These are phyloP conservation scores for Clanis bilineata DNA, from an alignment of 2,888 invertebrate species.

Conservation along the genomic window DNA sequence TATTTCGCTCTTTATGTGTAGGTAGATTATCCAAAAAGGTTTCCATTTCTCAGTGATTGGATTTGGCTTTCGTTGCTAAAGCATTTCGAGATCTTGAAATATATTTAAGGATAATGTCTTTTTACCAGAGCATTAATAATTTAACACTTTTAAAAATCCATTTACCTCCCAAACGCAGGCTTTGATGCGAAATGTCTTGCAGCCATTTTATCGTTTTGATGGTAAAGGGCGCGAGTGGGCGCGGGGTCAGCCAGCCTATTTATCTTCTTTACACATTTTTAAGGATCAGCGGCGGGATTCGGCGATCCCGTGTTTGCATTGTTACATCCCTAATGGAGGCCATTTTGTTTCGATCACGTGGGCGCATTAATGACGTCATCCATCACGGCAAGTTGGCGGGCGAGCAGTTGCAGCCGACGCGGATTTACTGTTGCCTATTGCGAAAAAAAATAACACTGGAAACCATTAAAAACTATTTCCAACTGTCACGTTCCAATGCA, in stretches of 20 bases:
- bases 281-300: slow-evolving; percentile 17
- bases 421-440: slow-evolving; percentile 36
- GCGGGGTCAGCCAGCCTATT: slow-evolving; percentile 7
- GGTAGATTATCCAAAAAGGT: too few species aligned
- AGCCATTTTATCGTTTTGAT: background rate
- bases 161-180: background rate
- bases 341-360: slow-evolving; percentile 59
- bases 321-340: slow-evolving; percentile 44
- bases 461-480: slow-evolving; percentile 21
- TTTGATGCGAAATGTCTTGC: background rate
- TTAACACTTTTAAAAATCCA: background rate
- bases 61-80: too few species aligned
- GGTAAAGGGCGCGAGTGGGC: background rate
- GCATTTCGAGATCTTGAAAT: background rate
- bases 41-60: too few species aligned
- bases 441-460: slow-evolving; percentile 23
- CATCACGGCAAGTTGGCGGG: slow-evolving; percentile 66
- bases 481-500: slow-evolving; percentile 21
- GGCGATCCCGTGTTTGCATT: slow-evolving; percentile 37
- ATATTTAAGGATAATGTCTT: background rate
- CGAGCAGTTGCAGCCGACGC: slow-evolving; percentile 59
- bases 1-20: too few species aligned
- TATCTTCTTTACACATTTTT: slow-evolving; percentile 16
- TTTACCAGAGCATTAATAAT: background rate
- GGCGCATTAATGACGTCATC: slow-evolving; percentile 68